Conservation (phyloP, 2,888 invertebrate genomes). For the Acanthosepion lycidas region DNA sequence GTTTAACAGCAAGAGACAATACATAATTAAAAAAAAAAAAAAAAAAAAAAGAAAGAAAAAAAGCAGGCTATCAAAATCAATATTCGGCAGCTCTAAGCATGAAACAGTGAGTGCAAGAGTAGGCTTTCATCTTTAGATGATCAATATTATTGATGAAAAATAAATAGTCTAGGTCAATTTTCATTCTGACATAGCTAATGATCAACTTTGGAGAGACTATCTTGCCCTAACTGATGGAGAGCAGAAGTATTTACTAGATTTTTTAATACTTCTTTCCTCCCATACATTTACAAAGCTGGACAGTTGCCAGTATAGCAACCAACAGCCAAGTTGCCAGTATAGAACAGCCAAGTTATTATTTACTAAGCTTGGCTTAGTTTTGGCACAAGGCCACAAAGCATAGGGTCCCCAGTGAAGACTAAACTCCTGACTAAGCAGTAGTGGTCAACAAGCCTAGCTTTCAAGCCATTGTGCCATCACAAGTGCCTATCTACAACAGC, state of each 20-base stretch:
- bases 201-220: not conserved
- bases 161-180: not conserved
- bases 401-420: too few species aligned
- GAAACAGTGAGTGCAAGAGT: not conserved
- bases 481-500: too few species aligned
- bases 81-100: not conserved
- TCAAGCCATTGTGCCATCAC: too few species aligned
- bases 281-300: not conserved
- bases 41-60: not conserved
- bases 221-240: not conserved
- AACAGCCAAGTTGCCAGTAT: not conserved
- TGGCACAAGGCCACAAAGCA: too few species aligned
- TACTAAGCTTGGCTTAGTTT: too few species aligned
- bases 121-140: not conserved
- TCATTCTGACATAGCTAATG: not conserved
- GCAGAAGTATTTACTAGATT: not conserved
- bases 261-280: not conserved
- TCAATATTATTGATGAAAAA: not conserved
- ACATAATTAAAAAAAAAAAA: not conserved
- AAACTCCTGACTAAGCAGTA: too few species aligned
- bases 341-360: not conserved
- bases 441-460: too few species aligned
- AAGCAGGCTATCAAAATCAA: not conserved
- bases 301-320: not conserved
- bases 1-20: not conserved